Evolutionary conservation across 2,888 invertebrate species (phyloP).

Genomic region (Erebia aethiops): DNA sequence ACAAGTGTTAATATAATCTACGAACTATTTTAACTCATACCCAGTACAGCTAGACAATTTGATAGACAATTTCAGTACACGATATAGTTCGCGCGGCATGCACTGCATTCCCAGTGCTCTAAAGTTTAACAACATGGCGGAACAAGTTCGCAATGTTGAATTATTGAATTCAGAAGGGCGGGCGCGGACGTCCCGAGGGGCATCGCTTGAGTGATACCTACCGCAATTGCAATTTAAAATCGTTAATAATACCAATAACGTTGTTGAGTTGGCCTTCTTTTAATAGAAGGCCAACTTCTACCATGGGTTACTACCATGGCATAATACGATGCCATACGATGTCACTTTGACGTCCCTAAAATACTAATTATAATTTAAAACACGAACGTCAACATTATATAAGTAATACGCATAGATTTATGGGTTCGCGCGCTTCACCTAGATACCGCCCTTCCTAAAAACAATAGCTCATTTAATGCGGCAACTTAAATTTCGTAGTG

Average conservation of each 20-base stretch:
- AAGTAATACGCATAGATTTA: too few species aligned
- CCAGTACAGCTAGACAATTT: conserved; percentile 9
- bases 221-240: conserved; percentile 5
- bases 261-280: too few species aligned
- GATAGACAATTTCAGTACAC: conserved; percentile 19
- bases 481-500: too few species aligned
- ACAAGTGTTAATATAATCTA: not conserved
- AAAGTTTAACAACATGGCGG: conserved; percentile 40
- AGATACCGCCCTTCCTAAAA: too few species aligned
- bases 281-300: too few species aligned
- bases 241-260: not conserved
- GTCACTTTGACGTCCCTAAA: too few species aligned
- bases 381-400: too few species aligned
- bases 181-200: conserved; percentile 44
- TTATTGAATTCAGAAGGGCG: conserved; percentile 42
- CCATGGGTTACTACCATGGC: too few species aligned
- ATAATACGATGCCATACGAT: too few species aligned
- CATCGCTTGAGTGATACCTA: conserved; percentile 22
- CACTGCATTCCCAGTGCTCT: conserved; percentile 38
- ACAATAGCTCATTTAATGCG: too few species aligned
- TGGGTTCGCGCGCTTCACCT: too few species aligned
- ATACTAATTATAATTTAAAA: too few species aligned
- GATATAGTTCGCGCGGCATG: conserved; percentile 26
- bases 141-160: conserved; percentile 48
- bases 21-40: not conserved